These are phyloP conservation scores for Taphrorychus bicolor DNA, from an alignment of 2,888 invertebrate genomes.

Conservation along the genomic window DNA sequence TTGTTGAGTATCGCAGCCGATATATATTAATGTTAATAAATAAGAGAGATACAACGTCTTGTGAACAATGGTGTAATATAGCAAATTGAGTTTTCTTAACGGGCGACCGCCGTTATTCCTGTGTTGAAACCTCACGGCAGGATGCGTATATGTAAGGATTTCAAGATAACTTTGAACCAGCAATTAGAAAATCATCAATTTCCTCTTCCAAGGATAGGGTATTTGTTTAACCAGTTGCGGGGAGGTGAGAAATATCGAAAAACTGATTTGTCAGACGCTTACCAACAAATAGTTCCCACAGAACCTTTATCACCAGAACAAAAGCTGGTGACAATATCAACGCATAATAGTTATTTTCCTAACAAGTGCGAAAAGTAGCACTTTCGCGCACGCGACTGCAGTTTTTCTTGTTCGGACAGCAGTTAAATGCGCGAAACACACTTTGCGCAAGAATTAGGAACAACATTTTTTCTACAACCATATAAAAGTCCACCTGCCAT, in stretches of 20 bases:
- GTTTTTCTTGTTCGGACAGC: no score
- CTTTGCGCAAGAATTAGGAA: no score
- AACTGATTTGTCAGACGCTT: slow-evolving; percentile 44
- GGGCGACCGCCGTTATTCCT: slow-evolving; percentile 47
- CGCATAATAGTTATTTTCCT: no score
- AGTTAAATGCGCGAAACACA: no score
- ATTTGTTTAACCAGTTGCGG: slow-evolving; percentile 38
- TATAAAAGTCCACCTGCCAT: no score
- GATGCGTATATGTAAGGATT: slow-evolving; percentile 47
- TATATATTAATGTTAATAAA: no score
- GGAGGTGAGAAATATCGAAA: slow-evolving; percentile 44
- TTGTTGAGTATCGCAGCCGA: no score
- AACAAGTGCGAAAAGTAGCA: no score
- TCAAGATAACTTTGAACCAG: slow-evolving; percentile 46
- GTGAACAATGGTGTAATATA: no score
- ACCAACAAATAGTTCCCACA: slow-evolving; percentile 52
- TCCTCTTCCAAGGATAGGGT: slow-evolving; percentile 41
- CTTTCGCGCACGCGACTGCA: no score
- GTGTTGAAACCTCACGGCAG: slow-evolving; percentile 43
- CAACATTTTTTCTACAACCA: no score
- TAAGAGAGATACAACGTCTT: no score
- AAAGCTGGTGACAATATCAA: slow-evolving; percentile 48
- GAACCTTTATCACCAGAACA: slow-evolving; percentile 49
- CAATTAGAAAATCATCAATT: slow-evolving; percentile 41
- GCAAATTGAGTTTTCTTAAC: slow-evolving; percentile 31